Evolutionary conservation across 2,888 invertebrate genomes (phyloP).

Genomic region (Drosophila buzzatii): DNA sequence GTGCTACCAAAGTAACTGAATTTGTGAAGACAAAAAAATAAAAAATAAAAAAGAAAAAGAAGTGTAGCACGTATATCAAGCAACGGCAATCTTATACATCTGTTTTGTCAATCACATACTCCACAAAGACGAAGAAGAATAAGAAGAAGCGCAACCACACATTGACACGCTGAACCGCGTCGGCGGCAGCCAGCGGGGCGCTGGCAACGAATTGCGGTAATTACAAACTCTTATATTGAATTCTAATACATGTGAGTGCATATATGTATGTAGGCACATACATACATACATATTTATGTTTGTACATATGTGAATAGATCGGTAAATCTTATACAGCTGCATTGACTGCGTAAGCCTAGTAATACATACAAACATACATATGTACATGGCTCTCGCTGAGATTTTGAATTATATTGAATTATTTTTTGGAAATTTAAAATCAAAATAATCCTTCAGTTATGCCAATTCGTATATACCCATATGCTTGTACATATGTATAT

Average conservation of each 20-base stretch:
- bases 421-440: background rate
- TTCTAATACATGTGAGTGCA: background rate
- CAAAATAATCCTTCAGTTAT: background rate
- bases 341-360: background rate
- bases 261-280: background rate
- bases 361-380: no score
- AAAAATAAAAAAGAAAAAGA: background rate
- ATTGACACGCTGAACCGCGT: slow-evolving; percentile 47
- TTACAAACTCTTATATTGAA: slow-evolving; percentile 19
- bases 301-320: no score
- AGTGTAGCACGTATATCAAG: slow-evolving; percentile 9
- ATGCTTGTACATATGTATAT: no score
- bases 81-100: slow-evolving; percentile 12
- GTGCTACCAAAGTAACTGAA: slow-evolving; percentile 6
- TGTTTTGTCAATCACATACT: slow-evolving; percentile 29
- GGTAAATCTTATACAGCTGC: no score
- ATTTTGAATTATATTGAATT: background rate
- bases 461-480: no score
- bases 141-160: slow-evolving; percentile 21
- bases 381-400: background rate
- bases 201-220: slow-evolving; percentile 66
- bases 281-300: no score
- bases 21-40: slow-evolving; percentile 14
- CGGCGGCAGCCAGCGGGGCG: slow-evolving; percentile 66
- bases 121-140: slow-evolving; percentile 8